phyloP scores from a whole-genome alignment of 2,888 invertebrate species.

The Apodemia duryi region DNA sequence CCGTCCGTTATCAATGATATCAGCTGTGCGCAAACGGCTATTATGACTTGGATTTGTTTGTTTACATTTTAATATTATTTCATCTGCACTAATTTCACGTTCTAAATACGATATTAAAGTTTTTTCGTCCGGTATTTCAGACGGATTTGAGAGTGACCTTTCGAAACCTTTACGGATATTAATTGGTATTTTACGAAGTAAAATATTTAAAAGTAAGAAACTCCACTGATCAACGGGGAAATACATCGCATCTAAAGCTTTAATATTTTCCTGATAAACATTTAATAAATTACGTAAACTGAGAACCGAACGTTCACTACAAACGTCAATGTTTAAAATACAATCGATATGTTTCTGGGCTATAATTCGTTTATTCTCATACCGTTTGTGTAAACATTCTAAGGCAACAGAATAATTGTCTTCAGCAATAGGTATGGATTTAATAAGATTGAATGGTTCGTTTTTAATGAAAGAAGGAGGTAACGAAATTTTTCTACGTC shows the following conservation, averaged over 20 bases:
- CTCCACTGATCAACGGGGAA: not conserved
- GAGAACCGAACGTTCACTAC: not conserved
- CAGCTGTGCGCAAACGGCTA: too few relatives aligned
- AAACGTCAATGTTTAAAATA: not conserved
- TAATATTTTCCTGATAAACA: not conserved
- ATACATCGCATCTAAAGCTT: not conserved
- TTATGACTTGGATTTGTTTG: too few relatives aligned
- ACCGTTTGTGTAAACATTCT: slow-evolving; percentile 1
- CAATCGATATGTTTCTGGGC: not conserved
- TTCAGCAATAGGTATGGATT: not conserved
- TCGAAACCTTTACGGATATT: not conserved
- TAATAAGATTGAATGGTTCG: not conserved
- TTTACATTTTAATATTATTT: not conserved
- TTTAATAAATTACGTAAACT: slow-evolving; percentile 9
- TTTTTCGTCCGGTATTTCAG: slow-evolving; percentile 3
- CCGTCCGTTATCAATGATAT: too few relatives aligned
- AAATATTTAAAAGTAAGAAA: not conserved
- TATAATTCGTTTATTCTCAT: slow-evolving; percentile 2
- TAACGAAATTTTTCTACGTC: too few relatives aligned
- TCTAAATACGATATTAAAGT: not conserved
- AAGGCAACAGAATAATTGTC: not conserved
- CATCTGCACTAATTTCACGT: not conserved
- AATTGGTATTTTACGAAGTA: not conserved
- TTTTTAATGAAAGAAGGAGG: not conserved
- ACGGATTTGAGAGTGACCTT: not conserved